Evolutionary conservation across 2,888 invertebrate species (phyloP), one percentile per base, ranked within the genome.

Genomic region (Coremacera marginata): DNA sequence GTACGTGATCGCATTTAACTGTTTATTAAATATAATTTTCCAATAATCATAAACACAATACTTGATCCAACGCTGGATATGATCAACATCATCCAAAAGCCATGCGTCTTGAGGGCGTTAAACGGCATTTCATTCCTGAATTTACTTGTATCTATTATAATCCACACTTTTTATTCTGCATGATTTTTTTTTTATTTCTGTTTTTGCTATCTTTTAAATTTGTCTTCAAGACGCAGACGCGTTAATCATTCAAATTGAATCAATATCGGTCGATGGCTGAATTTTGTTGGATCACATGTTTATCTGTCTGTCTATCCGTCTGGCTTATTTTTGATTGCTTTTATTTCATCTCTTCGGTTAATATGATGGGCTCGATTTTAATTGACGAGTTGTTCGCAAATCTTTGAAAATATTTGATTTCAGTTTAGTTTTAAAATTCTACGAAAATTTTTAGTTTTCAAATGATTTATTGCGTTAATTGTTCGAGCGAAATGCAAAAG

Each of bases 21-120:
- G 87, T 87, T 85, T 87, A 87, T 87, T 87, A 87, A 87, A 87
- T 87, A 86, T 86, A 87, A 85, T 87, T 86, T 86, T 84, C 83
- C 85, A 87, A 87, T 87, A 86, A 87, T 85, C 85, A 87, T 86
- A 85, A 87, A 85, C 84, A 86, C 84, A 87, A 86, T 84, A 84
- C 82, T 83, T 84, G 78, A 67, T 77, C 55, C 70, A 77, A 52
- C 19, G n/a, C n/a, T n/a, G n/a, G n/a, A n/a, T n/a, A 31, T 31
- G 31, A 31, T 31, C 31, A 31, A 4, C 72, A 73, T 34, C 75
- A 34, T n/a, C n/a, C 81, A 75, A 67, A 70, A 75, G 75, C 34
- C 73, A 19, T 62, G 72, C 77, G 76, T 77, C 78, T 70, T 73
- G 55, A n/a, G 55, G 55, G 55, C 55, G 55, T 55, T 55, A n/a